A percentile compares a stretch with the other conserved stretches of the same genome.
Evolutionary conservation across 2,888 invertebrate genomes (phyloP).

Genomic region (Maniola hyperantus): DNA sequence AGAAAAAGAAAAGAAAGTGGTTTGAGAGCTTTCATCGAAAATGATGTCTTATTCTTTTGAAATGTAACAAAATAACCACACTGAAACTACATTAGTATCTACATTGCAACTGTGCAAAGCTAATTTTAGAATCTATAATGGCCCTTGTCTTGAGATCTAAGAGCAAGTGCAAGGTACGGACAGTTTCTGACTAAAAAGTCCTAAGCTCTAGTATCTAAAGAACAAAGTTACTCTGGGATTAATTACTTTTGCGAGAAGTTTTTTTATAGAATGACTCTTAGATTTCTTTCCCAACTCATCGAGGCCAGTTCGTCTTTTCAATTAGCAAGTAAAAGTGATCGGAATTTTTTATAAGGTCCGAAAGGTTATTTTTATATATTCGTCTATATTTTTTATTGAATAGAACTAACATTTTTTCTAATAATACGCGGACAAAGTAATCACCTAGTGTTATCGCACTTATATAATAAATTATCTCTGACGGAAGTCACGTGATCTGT

Average conservation of each 20-base stretch:
- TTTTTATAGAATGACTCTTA: conserved; percentile 24
- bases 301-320: conserved; percentile 23
- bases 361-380: not conserved
- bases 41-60: too few species aligned
- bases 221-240: conserved; percentile 23
- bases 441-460: too few species aligned
- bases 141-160: not conserved
- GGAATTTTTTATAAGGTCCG: not conserved
- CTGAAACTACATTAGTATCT: too few species aligned
- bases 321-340: conserved; percentile 8
- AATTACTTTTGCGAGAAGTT: conserved; percentile 26
- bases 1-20: too few species aligned
- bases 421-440: too few species aligned
- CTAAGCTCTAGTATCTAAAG: conserved; percentile 12
- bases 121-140: not conserved
- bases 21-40: too few species aligned
- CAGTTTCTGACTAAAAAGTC: conserved; percentile 11
- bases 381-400: not conserved
- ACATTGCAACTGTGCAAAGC: too few species aligned
- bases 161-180: not conserved
- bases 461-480: too few species aligned
- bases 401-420: not conserved
- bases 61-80: too few species aligned
- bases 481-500: too few species aligned
- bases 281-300: conserved; percentile 10